phyloP scores from a whole-genome alignment of 2,797 vertebrate genomes.

The Florisuga fusca region DNA sequence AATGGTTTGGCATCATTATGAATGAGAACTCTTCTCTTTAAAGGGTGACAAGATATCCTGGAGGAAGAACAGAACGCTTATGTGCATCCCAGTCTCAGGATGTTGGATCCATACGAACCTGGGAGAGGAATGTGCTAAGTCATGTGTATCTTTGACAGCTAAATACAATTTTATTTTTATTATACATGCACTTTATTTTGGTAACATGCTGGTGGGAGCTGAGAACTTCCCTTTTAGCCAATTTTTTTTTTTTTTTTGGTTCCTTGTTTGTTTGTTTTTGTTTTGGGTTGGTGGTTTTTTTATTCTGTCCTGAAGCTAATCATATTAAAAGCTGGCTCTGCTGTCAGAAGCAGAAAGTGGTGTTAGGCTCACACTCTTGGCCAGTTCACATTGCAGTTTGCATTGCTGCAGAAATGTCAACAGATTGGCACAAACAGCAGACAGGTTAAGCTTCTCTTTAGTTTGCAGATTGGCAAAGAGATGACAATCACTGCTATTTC shows the following conservation, averaged over 20 bases:
- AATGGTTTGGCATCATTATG: neutral
- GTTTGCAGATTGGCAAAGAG: slow-evolving; percentile 45
- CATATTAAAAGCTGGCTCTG: neutral
- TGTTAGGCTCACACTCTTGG: neutral
- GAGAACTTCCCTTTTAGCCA: neutral
- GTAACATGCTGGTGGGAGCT: neutral
- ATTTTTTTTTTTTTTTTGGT: no score
- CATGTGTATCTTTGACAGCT: neutral
- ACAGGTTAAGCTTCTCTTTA: slow-evolving; percentile 60
- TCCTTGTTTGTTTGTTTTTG: neutral
- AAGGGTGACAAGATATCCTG: neutral
- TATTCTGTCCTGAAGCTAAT: neutral
- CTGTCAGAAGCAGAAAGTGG: neutral
- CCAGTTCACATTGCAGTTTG: neutral
- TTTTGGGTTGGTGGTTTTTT: neutral
- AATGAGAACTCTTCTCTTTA: slow-evolving; percentile 5
- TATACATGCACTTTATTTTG: neutral
- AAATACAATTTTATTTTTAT: neutral
- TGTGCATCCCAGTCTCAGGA: neutral
- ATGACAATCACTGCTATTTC: slow-evolving; percentile 41
- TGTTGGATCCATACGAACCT: neutral
- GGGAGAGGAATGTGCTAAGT: neutral
- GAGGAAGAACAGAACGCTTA: neutral
- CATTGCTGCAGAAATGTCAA: slow-evolving; percentile 8
- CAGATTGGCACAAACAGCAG: slow-evolving; percentile 20